A percentile compares a stretch with the other conserved stretches of the same genome.
phyloP scores from a whole-genome alignment of 64 coral and sea anemone genomes.

The Acropora tenuis region DNA sequence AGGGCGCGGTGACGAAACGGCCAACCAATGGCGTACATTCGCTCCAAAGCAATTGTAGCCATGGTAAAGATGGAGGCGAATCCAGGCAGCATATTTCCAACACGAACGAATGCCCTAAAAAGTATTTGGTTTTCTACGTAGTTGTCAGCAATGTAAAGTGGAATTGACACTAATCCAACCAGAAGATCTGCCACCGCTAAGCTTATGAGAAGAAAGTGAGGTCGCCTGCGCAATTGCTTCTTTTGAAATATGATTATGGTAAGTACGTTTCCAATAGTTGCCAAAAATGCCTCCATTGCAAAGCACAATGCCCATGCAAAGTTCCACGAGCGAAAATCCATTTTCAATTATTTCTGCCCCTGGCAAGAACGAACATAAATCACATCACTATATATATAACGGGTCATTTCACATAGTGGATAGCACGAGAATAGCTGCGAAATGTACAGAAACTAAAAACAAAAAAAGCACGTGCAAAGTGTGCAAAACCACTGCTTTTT shows the following conservation, averaged over 20 bases:
- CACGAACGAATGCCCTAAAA: not conserved
- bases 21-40: slow-evolving; percentile 44
- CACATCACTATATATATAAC: too few relatives aligned
- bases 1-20: slow-evolving; percentile 8
- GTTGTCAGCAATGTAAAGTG: not conserved
- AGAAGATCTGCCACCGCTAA: slow-evolving; percentile 8
- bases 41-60: slow-evolving; percentile 16
- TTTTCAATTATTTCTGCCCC: not conserved
- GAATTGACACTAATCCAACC: not conserved
- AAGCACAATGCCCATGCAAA: not conserved
- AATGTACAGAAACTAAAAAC: too few relatives aligned
- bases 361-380: not conserved
- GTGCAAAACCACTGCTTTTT: too few relatives aligned
- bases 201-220: slow-evolving; percentile 2
- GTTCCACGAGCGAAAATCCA: not conserved
- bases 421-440: too few relatives aligned
- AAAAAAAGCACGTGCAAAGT: too few relatives aligned
- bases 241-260: slow-evolving; percentile 15
- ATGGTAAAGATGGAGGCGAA: slow-evolving; percentile 36
- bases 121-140: not conserved
- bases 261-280: not conserved
- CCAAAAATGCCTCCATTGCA: not conserved
- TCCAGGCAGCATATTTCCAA: slow-evolving; percentile 30
- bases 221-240: not conserved
- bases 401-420: too few relatives aligned